Conservation (phyloP, 1,140 invertebrate species). For the Drosophila nannoptera region DNA sequence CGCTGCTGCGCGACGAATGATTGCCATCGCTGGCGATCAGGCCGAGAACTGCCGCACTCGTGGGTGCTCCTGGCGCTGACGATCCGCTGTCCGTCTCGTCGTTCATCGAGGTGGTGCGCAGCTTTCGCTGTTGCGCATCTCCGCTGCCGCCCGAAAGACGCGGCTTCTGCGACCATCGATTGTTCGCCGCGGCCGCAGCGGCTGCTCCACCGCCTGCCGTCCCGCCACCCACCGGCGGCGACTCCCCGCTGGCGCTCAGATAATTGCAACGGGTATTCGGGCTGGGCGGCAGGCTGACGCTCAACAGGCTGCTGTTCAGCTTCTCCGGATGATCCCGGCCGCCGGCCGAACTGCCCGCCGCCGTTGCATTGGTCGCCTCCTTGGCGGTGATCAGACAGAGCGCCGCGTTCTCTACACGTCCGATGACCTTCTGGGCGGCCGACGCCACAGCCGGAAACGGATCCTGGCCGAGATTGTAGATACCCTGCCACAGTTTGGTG, state of each 20-base stretch:
- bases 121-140: constrained; percentile 63
- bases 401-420: constrained; percentile 85
- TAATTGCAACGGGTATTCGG: constrained; percentile 80
- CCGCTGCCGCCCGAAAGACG: constrained; percentile 52
- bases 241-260: constrained; percentile 50
- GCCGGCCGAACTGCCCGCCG: constrained; percentile 39
- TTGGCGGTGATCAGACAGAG: constrained; percentile 71
- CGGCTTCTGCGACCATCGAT: constrained; percentile 55
- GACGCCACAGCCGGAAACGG: constrained; percentile 89
- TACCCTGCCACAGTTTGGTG: constrained; percentile 90
- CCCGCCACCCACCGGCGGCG: constrained; percentile 38
- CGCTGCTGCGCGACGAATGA: constrained; percentile 60
- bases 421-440: constrained; percentile 87
- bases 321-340: constrained; percentile 39
- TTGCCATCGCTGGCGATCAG: constrained; percentile 25
- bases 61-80: not conserved
- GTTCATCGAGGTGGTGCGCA: constrained; percentile 75
- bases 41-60: not conserved
- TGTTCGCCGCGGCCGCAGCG: constrained; percentile 14
- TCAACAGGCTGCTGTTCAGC: constrained; percentile 64
- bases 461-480: constrained; percentile 88
- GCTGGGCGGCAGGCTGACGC: constrained; percentile 81
- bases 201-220: not conserved
- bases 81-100: constrained; percentile 65
- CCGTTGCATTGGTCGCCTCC: constrained; percentile 67